phyloP scores from a whole-genome alignment of 1,140 invertebrate genomes.

The Laodelphax striatellus region DNA sequence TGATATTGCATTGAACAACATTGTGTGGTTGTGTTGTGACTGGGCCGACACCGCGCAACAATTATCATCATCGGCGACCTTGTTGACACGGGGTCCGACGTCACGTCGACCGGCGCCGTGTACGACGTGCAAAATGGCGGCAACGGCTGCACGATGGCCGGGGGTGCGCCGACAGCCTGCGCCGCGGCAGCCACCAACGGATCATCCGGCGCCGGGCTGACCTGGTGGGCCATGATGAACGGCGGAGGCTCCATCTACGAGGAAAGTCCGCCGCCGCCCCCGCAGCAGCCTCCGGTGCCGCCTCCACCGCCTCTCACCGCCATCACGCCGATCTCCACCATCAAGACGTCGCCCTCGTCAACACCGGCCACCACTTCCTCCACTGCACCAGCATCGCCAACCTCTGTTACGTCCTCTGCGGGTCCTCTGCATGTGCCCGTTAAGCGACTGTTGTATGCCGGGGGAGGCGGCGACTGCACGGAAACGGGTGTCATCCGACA shows the following conservation, averaged over 20 bases:
- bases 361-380: conserved; percentile 36
- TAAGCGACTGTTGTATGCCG: conserved; percentile 46
- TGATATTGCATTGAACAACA: not conserved
- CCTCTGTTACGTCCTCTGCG: conserved; percentile 48
- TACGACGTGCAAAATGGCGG: conserved; percentile 60
- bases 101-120: conserved; percentile 54
- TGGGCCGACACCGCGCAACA: conserved; percentile 29
- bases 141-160: conserved; percentile 49
- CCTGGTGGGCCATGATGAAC: conserved; percentile 76
- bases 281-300: conserved; percentile 31
- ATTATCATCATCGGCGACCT: conserved; percentile 62
- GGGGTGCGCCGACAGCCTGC: conserved; percentile 44
- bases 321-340: conserved; percentile 26
- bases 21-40: conserved; percentile 5
- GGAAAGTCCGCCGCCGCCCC: conserved; percentile 46
- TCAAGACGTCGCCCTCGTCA: conserved; percentile 36
- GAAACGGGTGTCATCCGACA: conserved; percentile 55
- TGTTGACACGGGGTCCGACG: conserved; percentile 54
- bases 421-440: conserved; percentile 72
- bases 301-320: conserved; percentile 38
- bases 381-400: conserved; percentile 55
- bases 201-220: conserved; percentile 61
- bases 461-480: conserved; percentile 33
- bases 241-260: conserved; percentile 47
- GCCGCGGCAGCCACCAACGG: conserved; percentile 48